Evolutionary conservation across 2,888 invertebrate species (phyloP).

Genomic region (Drosophila recens): DNA sequence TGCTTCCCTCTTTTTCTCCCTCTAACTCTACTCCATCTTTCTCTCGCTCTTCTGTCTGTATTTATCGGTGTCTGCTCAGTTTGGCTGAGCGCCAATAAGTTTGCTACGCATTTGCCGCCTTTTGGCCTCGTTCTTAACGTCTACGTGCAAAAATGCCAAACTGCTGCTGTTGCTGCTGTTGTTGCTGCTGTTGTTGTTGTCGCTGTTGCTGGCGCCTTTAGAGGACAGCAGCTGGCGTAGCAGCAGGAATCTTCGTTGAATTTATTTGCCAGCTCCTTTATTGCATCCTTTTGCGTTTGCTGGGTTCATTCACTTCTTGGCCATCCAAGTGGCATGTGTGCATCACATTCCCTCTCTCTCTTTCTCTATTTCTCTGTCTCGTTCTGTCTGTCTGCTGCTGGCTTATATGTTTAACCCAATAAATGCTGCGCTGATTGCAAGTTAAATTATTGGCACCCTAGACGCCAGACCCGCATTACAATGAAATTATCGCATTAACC

Average conservation of each 20-base stretch:
- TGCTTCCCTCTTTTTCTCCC: neutral
- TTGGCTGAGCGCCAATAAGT: slow-evolving; percentile 54
- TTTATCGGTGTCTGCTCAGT: slow-evolving; percentile 25
- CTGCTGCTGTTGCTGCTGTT: slow-evolving; percentile 1
- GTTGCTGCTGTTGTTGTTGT: neutral
- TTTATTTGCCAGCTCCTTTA: slow-evolving; percentile 64
- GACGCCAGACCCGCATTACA: slow-evolving; percentile 75
- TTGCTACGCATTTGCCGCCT: slow-evolving; percentile 52
- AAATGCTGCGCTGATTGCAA: slow-evolving; percentile 76
- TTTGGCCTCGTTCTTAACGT: slow-evolving; percentile 37
- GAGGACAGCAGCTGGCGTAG: slow-evolving; percentile 14
- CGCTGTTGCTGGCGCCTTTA: slow-evolving; percentile 11
- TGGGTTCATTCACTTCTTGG: slow-evolving; percentile 72
- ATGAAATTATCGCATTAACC: slow-evolving; percentile 82
- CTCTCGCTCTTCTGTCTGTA: neutral
- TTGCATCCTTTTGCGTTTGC: slow-evolving; percentile 33
- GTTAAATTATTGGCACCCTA: slow-evolving; percentile 74
- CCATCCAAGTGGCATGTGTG: slow-evolving; percentile 48
- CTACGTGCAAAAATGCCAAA: slow-evolving; percentile 65
- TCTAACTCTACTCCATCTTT: neutral
- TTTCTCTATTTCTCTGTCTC: neutral
- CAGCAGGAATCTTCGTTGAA: slow-evolving; percentile 55
- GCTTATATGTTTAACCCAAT: slow-evolving; percentile 73
- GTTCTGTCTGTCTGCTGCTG: slow-evolving; percentile 15
- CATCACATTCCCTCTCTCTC: slow-evolving; percentile 3